Percentiles rank a stretch among this genome's conserved stretches.
phyloP scores from a whole-genome alignment of 2,113 vertebrate genomes.

The Strigops habroptila region DNA sequence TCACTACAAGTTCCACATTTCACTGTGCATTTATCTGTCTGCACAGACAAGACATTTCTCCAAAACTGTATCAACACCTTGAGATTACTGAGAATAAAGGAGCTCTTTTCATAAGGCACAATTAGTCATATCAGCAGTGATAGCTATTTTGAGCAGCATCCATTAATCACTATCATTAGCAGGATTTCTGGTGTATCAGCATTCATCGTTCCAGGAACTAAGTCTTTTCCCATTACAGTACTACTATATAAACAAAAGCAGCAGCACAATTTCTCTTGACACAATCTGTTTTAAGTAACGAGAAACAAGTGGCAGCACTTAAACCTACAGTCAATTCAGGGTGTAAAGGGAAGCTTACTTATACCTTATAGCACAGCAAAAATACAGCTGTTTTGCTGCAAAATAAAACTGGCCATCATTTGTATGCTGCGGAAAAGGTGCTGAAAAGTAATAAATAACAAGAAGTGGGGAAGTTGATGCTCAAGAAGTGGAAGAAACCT shows the following conservation, averaged over 20 bases:
- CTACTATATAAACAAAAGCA: slow-evolving; percentile 44
- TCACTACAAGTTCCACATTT: neutral
- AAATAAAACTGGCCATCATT: neutral
- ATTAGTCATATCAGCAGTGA: slow-evolving; percentile 29
- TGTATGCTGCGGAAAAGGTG: neutral
- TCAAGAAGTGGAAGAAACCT: neutral
- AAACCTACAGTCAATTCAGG: neutral
- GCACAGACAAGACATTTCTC: neutral
- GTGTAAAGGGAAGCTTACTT: neutral
- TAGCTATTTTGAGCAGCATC: slow-evolving; percentile 29
- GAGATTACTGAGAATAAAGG: slow-evolving; percentile 9
- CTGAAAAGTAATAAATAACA: neutral
- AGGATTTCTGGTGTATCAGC: slow-evolving; percentile 44
- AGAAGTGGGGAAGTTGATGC: neutral
- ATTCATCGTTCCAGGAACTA: slow-evolving; percentile 24
- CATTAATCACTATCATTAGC: slow-evolving; percentile 59
- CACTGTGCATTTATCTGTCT: neutral
- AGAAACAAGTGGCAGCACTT: neutral
- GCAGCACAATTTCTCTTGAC: neutral
- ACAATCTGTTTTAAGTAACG: neutral
- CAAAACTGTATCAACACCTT: neutral
- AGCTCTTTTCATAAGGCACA: neutral
- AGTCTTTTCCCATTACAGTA: slow-evolving; percentile 14
- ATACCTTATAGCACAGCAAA: neutral
- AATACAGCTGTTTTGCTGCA: neutral